Base-by-base conservation (phyloP, 2,888 invertebrate species). In the Bellardia bayeri region DNA sequence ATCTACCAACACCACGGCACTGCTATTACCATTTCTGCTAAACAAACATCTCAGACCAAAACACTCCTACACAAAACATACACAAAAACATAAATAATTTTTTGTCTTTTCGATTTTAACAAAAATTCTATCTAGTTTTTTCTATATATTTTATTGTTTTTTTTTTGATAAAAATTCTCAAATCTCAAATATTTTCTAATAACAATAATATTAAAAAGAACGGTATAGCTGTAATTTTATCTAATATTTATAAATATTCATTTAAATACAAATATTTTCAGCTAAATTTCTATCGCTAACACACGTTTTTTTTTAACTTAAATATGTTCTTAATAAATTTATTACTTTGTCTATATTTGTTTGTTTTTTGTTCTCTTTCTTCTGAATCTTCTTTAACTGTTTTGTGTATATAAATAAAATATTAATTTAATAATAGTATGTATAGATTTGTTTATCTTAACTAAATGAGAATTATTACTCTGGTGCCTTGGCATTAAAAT, bases 381-480 rank as follows among this genome's bases (percentile, higher is more conserved):
- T 11, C 5, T 54, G 8, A 54, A 54, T 58, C 23, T 23, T 58
- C 23, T 58, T 4, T 30, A 58, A 30, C 6, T 30, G 7, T 11
- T 16, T 23, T 56, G 4, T 56, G 30, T 58, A 23, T 56, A 23
- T 56, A 11, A 9, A 23, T 56, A 30, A 11, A 9, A 23, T 56
- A 30, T 56, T 56, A 30, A 56, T n/a, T 14, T 51, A 37, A 37
- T 45, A 9, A 13, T 45, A 45, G 13, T 13, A 13, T 45, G 11
- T 45, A 30, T 71, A 54, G 4, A 16, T 2, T 54, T 23, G 40
- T 23, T 13, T 14, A 14, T 16, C n/a, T 54, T 54, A 72, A 72
- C 72, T 58, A 58, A 72, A 23, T 14, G 56, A 72, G 72, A 72
- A 72, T 72, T 58, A 58, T 42, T 40, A 54, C 3, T 23, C 16